These are phyloP conservation scores for Molorchus minor DNA, from an alignment of 2,888 invertebrate species.

Conservation along the genomic window DNA sequence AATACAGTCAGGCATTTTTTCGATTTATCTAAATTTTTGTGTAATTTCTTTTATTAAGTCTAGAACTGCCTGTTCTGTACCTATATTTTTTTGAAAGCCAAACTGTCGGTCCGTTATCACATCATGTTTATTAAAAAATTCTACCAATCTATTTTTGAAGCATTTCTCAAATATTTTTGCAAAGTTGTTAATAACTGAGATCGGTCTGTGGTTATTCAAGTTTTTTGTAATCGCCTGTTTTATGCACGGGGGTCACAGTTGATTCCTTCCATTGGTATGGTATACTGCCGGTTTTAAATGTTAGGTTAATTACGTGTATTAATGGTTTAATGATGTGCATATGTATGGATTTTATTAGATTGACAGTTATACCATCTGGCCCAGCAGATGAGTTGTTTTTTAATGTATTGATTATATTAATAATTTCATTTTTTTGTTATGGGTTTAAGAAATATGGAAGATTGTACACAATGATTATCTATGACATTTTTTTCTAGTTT, in stretches of 20 bases:
- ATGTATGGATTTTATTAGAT: conserved; percentile 10
- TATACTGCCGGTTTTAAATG: not conserved
- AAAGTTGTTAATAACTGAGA: not conserved
- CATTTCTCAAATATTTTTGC: not conserved
- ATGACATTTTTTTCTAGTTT: not conserved
- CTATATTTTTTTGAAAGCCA: conserved; percentile 6
- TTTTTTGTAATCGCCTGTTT: no score
- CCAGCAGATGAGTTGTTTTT: conserved; percentile 32
- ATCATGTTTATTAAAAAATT: conserved; percentile 4
- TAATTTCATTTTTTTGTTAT: not conserved
- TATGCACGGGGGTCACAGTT: not conserved
- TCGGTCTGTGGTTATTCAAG: not conserved
- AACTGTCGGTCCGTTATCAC: conserved; percentile 16
- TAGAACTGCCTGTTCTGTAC: conserved; percentile 7
- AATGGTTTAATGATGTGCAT: conserved; percentile 13
- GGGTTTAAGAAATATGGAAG: no score
- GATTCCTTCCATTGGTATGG: conserved; percentile 2
- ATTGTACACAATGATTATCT: not conserved
- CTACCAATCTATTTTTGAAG: not conserved
- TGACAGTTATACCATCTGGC: conserved; percentile 5
- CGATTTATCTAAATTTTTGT: not conserved
- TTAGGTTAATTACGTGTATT: not conserved
- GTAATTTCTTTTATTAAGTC: conserved; percentile 2
- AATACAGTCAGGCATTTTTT: conserved; percentile 7
- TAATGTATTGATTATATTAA: not conserved